Percentiles rank a stretch among this genome's conserved stretches.
Evolutionary conservation across 2,113 vertebrate genomes (phyloP).

Genomic region (Epinephelus fuscoguttatus): DNA sequence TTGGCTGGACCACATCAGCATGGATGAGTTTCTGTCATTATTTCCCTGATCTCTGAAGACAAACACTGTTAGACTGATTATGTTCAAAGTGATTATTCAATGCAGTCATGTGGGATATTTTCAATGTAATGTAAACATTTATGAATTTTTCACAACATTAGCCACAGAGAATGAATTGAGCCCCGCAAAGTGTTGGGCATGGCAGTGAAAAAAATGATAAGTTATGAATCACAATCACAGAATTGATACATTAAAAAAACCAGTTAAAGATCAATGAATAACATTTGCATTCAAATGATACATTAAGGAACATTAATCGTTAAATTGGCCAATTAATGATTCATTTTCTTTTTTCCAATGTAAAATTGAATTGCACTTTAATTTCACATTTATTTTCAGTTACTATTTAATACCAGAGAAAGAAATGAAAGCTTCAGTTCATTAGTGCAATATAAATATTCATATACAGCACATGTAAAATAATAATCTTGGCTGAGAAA

Average conservation of each 20-base stretch:
- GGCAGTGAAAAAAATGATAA: too few relatives aligned
- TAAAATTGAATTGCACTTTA: conserved; percentile 19
- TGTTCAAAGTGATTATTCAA: background rate
- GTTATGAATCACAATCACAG: too few relatives aligned
- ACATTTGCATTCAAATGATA: conserved; percentile 20
- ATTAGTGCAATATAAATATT: conserved; percentile 11
- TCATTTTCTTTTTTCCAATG: background rate
- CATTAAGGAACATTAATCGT: conserved; percentile 3
- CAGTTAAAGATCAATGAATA: background rate
- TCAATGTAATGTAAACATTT: background rate
- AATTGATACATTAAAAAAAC: too few relatives aligned
- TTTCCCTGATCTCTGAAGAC: background rate
- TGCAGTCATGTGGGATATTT: background rate
- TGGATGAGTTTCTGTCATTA: background rate
- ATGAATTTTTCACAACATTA: background rate
- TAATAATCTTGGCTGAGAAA: conserved; percentile 5
- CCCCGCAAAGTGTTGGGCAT: background rate
- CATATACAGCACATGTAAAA: background rate
- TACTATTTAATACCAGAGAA: background rate
- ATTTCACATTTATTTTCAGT: conserved; percentile 12
- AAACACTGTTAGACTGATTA: background rate
- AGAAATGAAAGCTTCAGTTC: background rate
- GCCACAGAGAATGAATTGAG: background rate
- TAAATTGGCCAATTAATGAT: background rate
- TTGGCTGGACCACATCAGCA: background rate